phyloP scores from a whole-genome alignment of 2,113 vertebrate species.

The Protobothrops mucrosquamatus region DNA sequence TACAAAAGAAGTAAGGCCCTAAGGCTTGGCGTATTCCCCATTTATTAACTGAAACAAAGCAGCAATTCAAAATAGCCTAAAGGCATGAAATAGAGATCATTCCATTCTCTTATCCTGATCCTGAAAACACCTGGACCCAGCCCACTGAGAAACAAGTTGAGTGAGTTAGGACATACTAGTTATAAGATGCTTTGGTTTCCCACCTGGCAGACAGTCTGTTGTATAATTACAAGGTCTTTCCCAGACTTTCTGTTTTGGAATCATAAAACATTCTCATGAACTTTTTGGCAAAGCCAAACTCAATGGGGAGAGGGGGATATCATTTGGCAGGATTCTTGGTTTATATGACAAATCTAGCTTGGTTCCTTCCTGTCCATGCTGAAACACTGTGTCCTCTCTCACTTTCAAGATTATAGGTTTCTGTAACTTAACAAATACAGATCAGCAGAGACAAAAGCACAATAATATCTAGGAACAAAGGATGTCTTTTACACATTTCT shows the following conservation, averaged over 20 bases:
- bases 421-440: background rate
- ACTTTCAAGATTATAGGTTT: background rate
- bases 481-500: background rate
- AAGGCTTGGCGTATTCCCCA: background rate
- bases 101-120: background rate
- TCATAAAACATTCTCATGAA: background rate
- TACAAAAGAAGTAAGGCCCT: background rate
- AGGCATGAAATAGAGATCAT: background rate
- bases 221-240: background rate
- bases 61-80: constrained; percentile 18
- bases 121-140: background rate
- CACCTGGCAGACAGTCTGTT: background rate
- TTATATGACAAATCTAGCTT: background rate
- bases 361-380: background rate
- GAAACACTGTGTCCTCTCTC: background rate
- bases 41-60: background rate
- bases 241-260: background rate
- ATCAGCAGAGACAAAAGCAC: background rate
- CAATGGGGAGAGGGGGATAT: background rate
- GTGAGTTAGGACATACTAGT: background rate
- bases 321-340: background rate
- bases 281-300: background rate
- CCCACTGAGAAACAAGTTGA: background rate
- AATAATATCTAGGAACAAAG: background rate
- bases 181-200: fast-evolving